A percentile compares a stretch with the other conserved stretches of the same genome.
These are phyloP conservation scores for Otocyon megalotis DNA, from an alignment of 2,113 vertebrate species.

Conservation along the genomic window DNA sequence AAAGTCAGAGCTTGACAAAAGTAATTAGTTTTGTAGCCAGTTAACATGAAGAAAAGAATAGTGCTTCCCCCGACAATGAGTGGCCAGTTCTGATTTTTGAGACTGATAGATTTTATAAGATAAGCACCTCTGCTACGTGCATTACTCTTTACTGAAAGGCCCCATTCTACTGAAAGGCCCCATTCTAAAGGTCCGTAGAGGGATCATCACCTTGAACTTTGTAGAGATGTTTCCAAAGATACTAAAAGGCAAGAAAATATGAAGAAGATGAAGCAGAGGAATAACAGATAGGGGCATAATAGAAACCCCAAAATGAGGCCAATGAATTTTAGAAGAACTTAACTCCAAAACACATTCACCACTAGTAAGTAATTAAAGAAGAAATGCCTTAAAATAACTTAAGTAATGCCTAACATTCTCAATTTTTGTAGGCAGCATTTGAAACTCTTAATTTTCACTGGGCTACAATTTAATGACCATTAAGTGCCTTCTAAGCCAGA, in stretches of 20 bases:
- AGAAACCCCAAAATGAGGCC: not conserved
- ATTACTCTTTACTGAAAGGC: not conserved
- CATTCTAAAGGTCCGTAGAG: not conserved
- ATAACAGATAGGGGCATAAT: not conserved
- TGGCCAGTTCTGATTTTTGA: not conserved
- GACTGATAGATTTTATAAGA: not conserved
- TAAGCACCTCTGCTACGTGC: not conserved
- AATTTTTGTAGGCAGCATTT: not conserved
- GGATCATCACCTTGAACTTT: not conserved
- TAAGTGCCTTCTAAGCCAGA: conserved; percentile 51
- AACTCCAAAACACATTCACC: not conserved
- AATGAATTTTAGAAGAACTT: not conserved
- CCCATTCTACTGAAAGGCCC: not conserved
- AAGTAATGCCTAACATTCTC: not conserved
- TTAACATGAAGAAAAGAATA: not conserved
- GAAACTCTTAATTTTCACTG: conserved; percentile 42
- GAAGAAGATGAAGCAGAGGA: not conserved
- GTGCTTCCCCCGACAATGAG: not conserved
- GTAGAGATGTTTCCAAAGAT: not conserved
- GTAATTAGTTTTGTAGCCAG: not conserved
- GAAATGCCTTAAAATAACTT: conserved; percentile 2
- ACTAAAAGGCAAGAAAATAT: not conserved
- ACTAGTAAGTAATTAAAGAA: not conserved
- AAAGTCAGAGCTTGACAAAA: not conserved
- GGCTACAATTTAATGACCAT: conserved; percentile 31